Percentiles rank a stretch among this genome's conserved stretches.
Conservation (phyloP, 2,888 invertebrate genomes). For the Dryadula phaetusa region DNA sequence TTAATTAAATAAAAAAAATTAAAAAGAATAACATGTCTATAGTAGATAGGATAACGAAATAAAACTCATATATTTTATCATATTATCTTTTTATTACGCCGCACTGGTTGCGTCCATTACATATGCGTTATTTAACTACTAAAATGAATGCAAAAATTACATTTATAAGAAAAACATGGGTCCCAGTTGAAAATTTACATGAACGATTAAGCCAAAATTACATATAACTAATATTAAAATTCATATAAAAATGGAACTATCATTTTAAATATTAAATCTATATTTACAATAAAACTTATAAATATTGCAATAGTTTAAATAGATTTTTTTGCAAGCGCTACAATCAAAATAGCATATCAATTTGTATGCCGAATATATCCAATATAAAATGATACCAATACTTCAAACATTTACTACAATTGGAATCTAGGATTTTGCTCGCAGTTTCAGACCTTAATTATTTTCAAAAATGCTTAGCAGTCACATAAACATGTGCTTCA, state of each 20-base stretch:
- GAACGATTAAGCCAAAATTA: constrained; percentile 46
- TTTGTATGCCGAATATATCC: neutral
- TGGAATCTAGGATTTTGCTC: neutral
- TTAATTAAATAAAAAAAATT: too few relatives aligned
- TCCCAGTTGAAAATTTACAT: constrained; percentile 47
- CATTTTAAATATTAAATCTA: constrained; percentile 80
- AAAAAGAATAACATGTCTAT: too few relatives aligned
- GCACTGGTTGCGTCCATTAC: constrained; percentile 59
- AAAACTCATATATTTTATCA: constrained; percentile 54
- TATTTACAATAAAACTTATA: constrained; percentile 79
- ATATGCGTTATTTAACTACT: constrained; percentile 31
- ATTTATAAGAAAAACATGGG: constrained; percentile 30
- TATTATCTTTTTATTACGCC: constrained; percentile 67
- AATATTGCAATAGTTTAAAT: constrained; percentile 57
- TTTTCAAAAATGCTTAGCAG: constrained; percentile 51
- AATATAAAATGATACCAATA: neutral
- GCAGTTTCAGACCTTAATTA: neutral
- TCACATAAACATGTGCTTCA: constrained; percentile 82
- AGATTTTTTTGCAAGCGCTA: constrained; percentile 65
- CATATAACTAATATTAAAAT: constrained; percentile 44
- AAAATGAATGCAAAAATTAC: constrained; percentile 34
- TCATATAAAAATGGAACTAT: constrained; percentile 68
- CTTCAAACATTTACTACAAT: neutral
- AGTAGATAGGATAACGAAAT: constrained; percentile 12
- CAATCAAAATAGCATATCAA: neutral